phyloP scores from a whole-genome alignment of 1,140 invertebrate species.

The Pachyrhynchus sulphureomaculatus region DNA sequence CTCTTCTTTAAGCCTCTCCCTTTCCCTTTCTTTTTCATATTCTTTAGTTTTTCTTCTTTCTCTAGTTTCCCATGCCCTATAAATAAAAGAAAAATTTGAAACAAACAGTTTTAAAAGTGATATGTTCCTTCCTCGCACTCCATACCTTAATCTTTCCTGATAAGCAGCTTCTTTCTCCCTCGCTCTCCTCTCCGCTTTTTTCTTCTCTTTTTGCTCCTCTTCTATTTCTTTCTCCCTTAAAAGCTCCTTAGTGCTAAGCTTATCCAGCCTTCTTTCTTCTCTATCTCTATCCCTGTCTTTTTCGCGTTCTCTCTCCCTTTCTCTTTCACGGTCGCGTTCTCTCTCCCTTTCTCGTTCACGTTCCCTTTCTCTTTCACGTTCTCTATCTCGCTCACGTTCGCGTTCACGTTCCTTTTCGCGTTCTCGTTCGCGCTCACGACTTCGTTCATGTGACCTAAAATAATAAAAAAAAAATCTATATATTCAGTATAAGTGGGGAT shows the following conservation, averaged over 20 bases:
- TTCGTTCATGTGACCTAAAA: slow-evolving; percentile 30
- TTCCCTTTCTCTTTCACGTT: slow-evolving; percentile 52
- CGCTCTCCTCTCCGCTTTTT: slow-evolving; percentile 85
- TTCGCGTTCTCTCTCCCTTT: slow-evolving; percentile 57
- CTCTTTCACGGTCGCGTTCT: slow-evolving; percentile 53
- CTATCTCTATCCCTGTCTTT: slow-evolving; percentile 53
- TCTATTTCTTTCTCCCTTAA: slow-evolving; percentile 83
- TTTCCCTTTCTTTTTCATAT: slow-evolving; percentile 86
- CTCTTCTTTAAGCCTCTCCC: slow-evolving; percentile 79
- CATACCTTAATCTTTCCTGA: slow-evolving; percentile 68
- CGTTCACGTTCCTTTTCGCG: slow-evolving; percentile 51
- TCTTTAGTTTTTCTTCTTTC: slow-evolving; percentile 93
- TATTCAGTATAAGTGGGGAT: too few relatives aligned
- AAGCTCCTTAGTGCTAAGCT: slow-evolving; percentile 62
- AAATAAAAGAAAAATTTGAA: slow-evolving; percentile 37
- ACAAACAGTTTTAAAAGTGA: too few relatives aligned
- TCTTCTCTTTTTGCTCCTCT: slow-evolving; percentile 87
- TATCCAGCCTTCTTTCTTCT: slow-evolving; percentile 53
- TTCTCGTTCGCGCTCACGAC: slow-evolving; percentile 44
- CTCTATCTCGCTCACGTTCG: slow-evolving; percentile 52
- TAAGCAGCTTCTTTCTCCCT: slow-evolving; percentile 93
- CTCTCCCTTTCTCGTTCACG: slow-evolving; percentile 51
- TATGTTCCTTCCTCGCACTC: too few relatives aligned
- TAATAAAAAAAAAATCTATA: too few relatives aligned
- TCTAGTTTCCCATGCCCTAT: slow-evolving; percentile 85